A percentile compares a stretch with the other conserved stretches of the same genome.
Conservation (phyloP, 2,113 vertebrate genomes). For the Sander vitreus region DNA sequence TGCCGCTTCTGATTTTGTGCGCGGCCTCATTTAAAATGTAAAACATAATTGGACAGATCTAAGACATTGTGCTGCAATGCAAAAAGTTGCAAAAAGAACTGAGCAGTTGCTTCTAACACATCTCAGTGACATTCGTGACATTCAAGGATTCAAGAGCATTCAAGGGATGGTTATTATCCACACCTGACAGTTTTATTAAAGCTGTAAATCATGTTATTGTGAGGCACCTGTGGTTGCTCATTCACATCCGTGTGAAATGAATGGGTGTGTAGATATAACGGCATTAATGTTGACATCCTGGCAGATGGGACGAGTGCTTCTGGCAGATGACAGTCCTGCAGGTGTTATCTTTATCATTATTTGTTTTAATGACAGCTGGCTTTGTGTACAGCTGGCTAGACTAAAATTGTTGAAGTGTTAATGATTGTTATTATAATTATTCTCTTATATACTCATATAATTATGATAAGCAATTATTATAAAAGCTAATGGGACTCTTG, state of each 20-base stretch:
- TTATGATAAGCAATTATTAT: not conserved
- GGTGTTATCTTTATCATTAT: slow-evolving; percentile 25
- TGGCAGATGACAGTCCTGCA: slow-evolving; percentile 41
- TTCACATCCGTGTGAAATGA: slow-evolving; percentile 41
- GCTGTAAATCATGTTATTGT: slow-evolving; percentile 63
- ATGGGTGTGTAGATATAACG: slow-evolving; percentile 29
- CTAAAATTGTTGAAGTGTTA: not conserved
- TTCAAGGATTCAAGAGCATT: slow-evolving; percentile 25
- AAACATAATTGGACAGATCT: not conserved
- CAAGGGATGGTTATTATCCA: slow-evolving; percentile 31
- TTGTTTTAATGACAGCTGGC: slow-evolving; percentile 21
- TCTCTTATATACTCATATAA: too few species aligned
- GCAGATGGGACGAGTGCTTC: slow-evolving; percentile 47
- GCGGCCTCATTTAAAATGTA: not conserved
- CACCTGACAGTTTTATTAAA: slow-evolving; percentile 60
- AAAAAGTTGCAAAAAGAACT: not conserved
- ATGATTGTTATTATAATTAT: too few species aligned
- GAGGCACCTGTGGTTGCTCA: slow-evolving; percentile 55
- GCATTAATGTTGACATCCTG: slow-evolving; percentile 32
- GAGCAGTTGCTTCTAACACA: not conserved
- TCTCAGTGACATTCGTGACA: slow-evolving; percentile 2
- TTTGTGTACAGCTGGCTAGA: not conserved
- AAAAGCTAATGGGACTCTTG: not conserved
- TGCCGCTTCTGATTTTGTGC: not conserved
- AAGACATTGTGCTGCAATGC: not conserved